Base-by-base conservation (phyloP, 1,140 invertebrate genomes). In the Episyrphus balteatus region DNA sequence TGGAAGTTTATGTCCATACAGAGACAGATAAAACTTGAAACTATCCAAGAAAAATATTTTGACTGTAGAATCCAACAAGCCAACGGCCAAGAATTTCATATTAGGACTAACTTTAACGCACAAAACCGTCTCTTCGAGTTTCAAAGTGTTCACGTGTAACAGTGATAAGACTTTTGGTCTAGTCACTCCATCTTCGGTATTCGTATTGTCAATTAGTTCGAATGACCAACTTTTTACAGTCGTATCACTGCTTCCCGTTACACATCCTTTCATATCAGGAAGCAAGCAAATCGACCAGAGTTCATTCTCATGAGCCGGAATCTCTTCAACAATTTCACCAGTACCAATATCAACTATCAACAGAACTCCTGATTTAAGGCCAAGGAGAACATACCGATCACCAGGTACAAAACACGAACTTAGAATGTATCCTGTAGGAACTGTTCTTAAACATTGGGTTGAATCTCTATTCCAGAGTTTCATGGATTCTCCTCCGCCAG, bases 1-100 rank as follows among this genome's bases (percentile, higher is more conserved):
- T 2, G 97, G 95, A 37, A 98, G 70, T 63, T 93, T 95, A 69
- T 99, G 96, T 0, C 96, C 95, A 64, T 99, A 99, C 1, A 99
- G 74, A 0, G 90, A 90, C 17, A 97, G 61, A 66, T 94, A 97
- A 67, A 98, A 93, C 85, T 97, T 98, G 47, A 97, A 84, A 15
- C 87, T 86, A 61, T 98, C 93, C 12, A 86, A 58, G 62, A 94
- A 98, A 68, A 95, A 97, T 52, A 99, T 84, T 72, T 97, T 94
- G 0, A 98, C 88, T 13, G 93, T 99, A 13, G 80, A 86, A 72
- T 99, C 92, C 3, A 98, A 68, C 12, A 98, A 69, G 1, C 91
- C 83, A 21, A 91, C 89, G 7, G 92, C 93, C 14, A 99, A 65
- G 54, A 92, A 87, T 72, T 83, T 86, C 52, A 80, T 82, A 67